A percentile compares a stretch with the other conserved stretches of the same genome.
Conservation (phyloP, 2,888 invertebrate genomes). For the Epistrophe grossulariae region DNA sequence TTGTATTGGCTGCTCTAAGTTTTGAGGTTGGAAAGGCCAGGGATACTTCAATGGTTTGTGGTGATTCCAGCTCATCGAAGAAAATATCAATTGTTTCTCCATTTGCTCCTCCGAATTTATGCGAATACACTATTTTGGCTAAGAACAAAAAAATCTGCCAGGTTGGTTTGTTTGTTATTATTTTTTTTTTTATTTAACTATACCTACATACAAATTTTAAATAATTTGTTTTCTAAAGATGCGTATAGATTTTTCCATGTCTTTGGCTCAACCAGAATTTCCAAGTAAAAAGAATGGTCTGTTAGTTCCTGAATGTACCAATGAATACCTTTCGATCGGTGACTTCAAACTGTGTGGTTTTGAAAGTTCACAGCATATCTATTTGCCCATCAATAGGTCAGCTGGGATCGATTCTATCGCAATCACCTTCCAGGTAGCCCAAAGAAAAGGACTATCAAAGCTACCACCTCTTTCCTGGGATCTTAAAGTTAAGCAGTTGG, state of each 20-base stretch:
- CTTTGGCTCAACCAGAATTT: constrained; percentile 79
- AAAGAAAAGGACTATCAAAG: constrained; percentile 73
- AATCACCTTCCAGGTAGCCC: constrained; percentile 72
- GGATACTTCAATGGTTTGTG: constrained; percentile 77
- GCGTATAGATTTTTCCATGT: constrained; percentile 80
- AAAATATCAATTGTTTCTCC: constrained; percentile 78
- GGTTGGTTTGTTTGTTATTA: neutral
- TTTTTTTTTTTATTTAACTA: neutral
- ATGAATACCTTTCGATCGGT: constrained; percentile 78
- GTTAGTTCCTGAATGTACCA: constrained; percentile 77
- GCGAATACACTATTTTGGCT: constrained; percentile 77
- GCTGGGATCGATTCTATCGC: constrained; percentile 77
- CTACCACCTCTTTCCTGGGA: constrained; percentile 77
- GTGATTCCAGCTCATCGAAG: constrained; percentile 78
- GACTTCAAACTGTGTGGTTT: constrained; percentile 85
- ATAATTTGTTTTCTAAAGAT: constrained; percentile 50
- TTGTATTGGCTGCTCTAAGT: constrained; percentile 64
- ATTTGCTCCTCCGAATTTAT: constrained; percentile 77
- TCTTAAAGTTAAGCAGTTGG: constrained; percentile 78
- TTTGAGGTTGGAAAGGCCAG: constrained; percentile 63
- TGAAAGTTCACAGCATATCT: constrained; percentile 86
- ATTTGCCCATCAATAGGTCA: constrained; percentile 79
- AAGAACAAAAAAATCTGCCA: constrained; percentile 79
- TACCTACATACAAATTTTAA: neutral
- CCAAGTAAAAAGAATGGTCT: constrained; percentile 70